Evolutionary conservation across 2,113 vertebrate genomes (phyloP).

Genomic region (Chauna torquata): DNA sequence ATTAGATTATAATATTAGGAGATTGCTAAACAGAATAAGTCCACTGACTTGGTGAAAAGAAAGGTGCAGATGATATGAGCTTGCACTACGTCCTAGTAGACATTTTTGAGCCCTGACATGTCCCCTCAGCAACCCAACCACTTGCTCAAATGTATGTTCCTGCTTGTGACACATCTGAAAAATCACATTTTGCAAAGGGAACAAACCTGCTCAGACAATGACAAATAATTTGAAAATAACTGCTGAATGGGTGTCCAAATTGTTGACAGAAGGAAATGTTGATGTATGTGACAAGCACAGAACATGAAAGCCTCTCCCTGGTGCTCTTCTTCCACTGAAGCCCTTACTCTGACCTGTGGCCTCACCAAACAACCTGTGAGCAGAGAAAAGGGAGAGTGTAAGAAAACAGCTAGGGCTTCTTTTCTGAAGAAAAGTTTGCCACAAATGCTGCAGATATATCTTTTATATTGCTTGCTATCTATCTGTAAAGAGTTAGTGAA

Average conservation of each 20-base stretch:
- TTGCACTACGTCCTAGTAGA: not conserved
- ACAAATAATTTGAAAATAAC: slow-evolving; percentile 46
- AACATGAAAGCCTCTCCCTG: slow-evolving; percentile 39
- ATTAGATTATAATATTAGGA: not conserved
- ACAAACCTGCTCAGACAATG: not conserved
- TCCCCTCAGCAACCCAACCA: not conserved
- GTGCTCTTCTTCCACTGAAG: not conserved
- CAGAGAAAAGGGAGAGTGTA: not conserved
- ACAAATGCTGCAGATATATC: not conserved
- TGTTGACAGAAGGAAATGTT: slow-evolving; percentile 49
- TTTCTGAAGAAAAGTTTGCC: not conserved
- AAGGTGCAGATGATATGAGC: not conserved
- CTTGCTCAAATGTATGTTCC: not conserved
- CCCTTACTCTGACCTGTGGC: not conserved
- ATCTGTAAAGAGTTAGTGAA: not conserved
- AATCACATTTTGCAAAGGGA: not conserved
- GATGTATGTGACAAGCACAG: not conserved
- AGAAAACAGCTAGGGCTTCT: not conserved
- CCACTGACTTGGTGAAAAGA: not conserved
- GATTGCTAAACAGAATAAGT: not conserved
- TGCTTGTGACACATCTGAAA: not conserved
- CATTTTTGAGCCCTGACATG: not conserved
- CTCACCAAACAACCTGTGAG: not conserved
- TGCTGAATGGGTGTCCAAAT: not conserved
- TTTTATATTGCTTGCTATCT: not conserved